Percentiles rank a stretch among this genome's conserved stretches.
These are phyloP conservation scores for Malurus leucopterus DNA, from an alignment of 2,797 vertebrate genomes.

Conservation along the genomic window DNA sequence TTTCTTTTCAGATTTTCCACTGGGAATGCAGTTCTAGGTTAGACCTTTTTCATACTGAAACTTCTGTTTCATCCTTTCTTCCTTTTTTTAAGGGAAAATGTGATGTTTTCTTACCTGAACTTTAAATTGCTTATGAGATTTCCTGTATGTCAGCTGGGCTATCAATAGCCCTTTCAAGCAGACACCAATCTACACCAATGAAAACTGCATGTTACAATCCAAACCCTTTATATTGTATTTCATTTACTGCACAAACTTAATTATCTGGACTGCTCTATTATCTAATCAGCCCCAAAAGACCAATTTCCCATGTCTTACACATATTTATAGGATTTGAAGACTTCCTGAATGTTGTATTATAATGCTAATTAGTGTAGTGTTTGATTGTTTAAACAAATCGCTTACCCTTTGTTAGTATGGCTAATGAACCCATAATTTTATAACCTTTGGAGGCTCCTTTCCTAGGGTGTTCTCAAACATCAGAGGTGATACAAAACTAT, in stretches of 20 bases:
- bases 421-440: background rate
- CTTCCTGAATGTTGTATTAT: background rate
- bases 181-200: background rate
- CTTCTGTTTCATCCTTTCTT: background rate
- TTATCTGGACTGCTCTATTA: slow-evolving; percentile 10
- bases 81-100: background rate
- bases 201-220: background rate
- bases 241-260: background rate
- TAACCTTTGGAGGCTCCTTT: background rate
- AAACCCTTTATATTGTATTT: background rate
- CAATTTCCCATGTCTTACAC: background rate
- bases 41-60: background rate
- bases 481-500: background rate
- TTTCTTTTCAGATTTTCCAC: background rate
- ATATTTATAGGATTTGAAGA: background rate
- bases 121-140: background rate
- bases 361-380: background rate
- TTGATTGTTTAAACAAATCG: background rate
- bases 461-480: background rate
- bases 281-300: background rate
- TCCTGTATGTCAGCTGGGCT: background rate
- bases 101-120: background rate
- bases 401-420: background rate
- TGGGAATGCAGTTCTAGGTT: background rate
- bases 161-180: background rate